phyloP scores from a whole-genome alignment of 2,797 vertebrate genomes.

The Psittacula derbiana region DNA sequence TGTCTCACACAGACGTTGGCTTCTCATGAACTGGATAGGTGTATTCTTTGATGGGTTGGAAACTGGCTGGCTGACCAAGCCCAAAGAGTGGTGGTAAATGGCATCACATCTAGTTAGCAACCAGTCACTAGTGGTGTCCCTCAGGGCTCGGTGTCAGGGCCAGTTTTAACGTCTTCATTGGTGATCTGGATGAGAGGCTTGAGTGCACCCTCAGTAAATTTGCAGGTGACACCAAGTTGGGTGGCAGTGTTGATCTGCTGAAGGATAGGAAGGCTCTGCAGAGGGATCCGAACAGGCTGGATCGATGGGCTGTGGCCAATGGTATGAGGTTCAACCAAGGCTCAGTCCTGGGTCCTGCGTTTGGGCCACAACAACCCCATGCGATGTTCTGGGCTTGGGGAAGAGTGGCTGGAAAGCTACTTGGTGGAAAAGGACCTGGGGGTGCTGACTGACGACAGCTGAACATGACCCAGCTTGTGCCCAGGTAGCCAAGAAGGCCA shows the following conservation, averaged over 20 bases:
- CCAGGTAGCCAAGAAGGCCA: not conserved
- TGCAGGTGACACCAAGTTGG: not conserved
- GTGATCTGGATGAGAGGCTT: not conserved
- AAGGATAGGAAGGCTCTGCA: not conserved
- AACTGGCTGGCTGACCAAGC: not conserved
- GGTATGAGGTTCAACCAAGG: not conserved
- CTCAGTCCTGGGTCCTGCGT: not conserved
- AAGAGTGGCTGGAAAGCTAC: not conserved
- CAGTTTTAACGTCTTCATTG: not conserved
- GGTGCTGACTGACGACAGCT: not conserved
- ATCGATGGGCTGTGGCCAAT: not conserved
- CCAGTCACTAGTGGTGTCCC: not conserved
- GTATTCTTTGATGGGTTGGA: not conserved
- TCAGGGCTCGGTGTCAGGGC: not conserved
- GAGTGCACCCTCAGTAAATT: not conserved
- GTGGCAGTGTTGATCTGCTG: not conserved
- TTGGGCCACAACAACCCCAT: not conserved
- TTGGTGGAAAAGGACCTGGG: not conserved
- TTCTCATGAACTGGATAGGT: not conserved
- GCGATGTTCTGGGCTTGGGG: not conserved
- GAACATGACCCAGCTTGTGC: not conserved
- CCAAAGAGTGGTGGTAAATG: not conserved
- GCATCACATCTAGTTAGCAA: not conserved
- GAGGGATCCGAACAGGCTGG: not conserved
- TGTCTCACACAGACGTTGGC: not conserved